Evolutionary conservation across 1,140 invertebrate species (phyloP).

Genomic region (Aphis craccivora): DNA sequence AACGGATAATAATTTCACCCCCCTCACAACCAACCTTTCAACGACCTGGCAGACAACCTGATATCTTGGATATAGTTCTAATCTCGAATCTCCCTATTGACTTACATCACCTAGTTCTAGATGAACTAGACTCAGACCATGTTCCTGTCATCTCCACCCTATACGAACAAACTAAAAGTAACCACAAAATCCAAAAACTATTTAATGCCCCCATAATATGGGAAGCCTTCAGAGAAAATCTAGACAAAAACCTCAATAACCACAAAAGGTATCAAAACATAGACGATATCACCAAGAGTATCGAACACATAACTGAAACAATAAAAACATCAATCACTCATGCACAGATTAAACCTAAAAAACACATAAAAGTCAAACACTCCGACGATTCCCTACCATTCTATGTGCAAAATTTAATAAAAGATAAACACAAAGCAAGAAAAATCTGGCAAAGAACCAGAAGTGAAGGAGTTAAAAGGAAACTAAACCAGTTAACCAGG

Average conservation of each 20-base stretch:
- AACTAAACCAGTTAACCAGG: conserved; percentile 5
- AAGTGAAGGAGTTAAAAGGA: not conserved
- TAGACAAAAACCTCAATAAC: conserved; percentile 2
- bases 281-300: not conserved
- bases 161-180: not conserved
- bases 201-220: not conserved
- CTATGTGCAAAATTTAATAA: not conserved
- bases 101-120: not conserved
- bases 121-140: conserved; percentile 27
- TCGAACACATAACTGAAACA: not conserved
- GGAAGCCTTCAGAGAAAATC: not conserved
- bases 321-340: not conserved
- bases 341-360: not conserved
- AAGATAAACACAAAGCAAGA: not conserved
- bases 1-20: not conserved
- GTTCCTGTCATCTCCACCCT: not conserved
- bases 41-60: not conserved
- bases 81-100: not conserved
- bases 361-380: too few species aligned
- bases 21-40: not conserved
- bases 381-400: not conserved
- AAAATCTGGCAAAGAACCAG: not conserved
- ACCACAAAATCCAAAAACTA: not conserved
- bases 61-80: not conserved
- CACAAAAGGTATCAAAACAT: not conserved